A percentile compares a stretch with the other conserved stretches of the same genome.
phyloP scores from a whole-genome alignment of 1,140 invertebrate genomes.

The Akabosia matsudoensis region DNA sequence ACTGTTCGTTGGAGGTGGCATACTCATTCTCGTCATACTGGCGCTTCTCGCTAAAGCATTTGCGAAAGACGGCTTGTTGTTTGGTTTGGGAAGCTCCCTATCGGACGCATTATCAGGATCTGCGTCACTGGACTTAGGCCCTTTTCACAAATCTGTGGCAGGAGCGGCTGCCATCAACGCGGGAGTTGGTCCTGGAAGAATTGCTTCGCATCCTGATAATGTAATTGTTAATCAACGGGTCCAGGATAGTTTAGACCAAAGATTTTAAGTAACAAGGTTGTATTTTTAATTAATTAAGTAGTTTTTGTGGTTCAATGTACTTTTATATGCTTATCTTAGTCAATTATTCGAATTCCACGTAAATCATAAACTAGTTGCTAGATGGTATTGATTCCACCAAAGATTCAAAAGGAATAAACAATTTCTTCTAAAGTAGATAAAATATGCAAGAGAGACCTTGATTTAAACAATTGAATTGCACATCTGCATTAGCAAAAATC shows the following conservation, averaged over 20 bases:
- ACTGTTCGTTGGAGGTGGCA: constrained; percentile 28
- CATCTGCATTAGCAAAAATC: too few relatives aligned
- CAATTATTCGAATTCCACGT: too few relatives aligned
- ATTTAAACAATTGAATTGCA: too few relatives aligned
- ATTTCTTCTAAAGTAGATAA: too few relatives aligned
- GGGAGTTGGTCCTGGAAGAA: not conserved
- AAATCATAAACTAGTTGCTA: too few relatives aligned
- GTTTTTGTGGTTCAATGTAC: not conserved
- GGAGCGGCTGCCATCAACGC: constrained; percentile 17
- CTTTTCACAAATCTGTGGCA: constrained; percentile 24
- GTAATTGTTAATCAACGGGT: not conserved
- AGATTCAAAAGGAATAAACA: too few relatives aligned
- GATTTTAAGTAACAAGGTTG: not conserved
- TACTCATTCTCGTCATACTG: constrained; percentile 29
- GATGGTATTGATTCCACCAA: too few relatives aligned
- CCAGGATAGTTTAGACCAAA: not conserved
- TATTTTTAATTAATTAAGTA: not conserved
- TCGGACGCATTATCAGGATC: constrained; percentile 25
- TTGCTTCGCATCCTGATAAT: not conserved
- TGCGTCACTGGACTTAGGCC: constrained; percentile 2
- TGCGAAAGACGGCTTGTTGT: constrained; percentile 25
- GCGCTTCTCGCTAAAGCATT: constrained; percentile 11
- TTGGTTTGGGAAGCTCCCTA: not conserved
- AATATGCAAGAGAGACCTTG: too few relatives aligned
- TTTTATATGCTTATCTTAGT: not conserved